phyloP scores from a whole-genome alignment of 2,797 vertebrate species.

The Pyrocephalus nanus region DNA sequence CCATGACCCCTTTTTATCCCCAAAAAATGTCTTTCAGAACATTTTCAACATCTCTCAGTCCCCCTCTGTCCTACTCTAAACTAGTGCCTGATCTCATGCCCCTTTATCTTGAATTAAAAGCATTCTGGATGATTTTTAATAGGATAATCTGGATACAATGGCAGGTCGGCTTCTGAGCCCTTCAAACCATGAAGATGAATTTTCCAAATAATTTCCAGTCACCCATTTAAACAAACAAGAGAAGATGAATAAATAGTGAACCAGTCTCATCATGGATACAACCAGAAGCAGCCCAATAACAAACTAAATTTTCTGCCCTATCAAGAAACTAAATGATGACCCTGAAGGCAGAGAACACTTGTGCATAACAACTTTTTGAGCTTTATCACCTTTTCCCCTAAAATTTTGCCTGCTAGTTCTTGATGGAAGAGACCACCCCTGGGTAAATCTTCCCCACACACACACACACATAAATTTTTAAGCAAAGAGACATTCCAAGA shows the following conservation, averaged over 20 bases:
- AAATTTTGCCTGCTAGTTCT: neutral
- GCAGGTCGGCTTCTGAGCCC: neutral
- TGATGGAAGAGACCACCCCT: neutral
- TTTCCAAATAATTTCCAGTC: neutral
- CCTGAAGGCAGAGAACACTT: neutral
- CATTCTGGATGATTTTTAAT: neutral
- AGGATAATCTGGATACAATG: neutral
- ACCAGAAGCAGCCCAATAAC: neutral
- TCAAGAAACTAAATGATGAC: neutral
- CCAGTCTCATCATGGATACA: neutral
- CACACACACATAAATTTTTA: neutral
- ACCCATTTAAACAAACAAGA: neutral
- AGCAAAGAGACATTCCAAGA: neutral
- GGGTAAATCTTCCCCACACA: neutral
- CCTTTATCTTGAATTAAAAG: neutral
- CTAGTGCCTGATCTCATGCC: neutral
- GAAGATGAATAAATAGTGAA: neutral
- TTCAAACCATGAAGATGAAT: fast-evolving
- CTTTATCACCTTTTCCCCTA: neutral
- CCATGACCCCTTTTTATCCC: neutral
- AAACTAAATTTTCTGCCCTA: neutral
- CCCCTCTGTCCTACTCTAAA: neutral
- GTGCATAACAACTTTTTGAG: neutral
- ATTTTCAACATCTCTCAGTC: neutral
- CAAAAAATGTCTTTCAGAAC: neutral